Conservation (phyloP, 2,797 vertebrate species). For the Rhincodon typus region DNA sequence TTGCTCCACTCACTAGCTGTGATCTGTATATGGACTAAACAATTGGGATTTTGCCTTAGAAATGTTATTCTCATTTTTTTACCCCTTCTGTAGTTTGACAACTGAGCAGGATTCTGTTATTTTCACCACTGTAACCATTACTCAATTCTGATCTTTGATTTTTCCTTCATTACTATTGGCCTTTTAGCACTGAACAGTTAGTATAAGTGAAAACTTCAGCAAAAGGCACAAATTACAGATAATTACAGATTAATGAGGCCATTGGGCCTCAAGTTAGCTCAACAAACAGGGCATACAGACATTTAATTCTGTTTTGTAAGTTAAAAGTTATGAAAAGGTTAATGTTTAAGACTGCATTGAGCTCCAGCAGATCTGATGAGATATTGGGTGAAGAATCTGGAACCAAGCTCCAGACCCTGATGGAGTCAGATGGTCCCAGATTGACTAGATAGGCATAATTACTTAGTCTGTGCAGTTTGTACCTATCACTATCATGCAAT, state of each 20-base stretch:
- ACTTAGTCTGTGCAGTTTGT: too few relatives aligned
- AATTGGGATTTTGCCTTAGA: neutral
- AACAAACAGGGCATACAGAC: neutral
- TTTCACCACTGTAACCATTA: neutral
- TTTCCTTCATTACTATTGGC: neutral
- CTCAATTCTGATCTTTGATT: neutral
- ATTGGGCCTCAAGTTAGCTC: neutral
- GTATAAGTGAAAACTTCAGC: neutral
- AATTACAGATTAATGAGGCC: neutral
- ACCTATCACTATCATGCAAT: too few relatives aligned
- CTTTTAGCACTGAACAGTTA: neutral
- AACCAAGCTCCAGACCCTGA: too few relatives aligned
- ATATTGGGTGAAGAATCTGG: too few relatives aligned
- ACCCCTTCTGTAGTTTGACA: neutral
- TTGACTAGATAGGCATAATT: too few relatives aligned
- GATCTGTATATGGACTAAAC: neutral
- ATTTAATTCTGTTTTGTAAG: neutral
- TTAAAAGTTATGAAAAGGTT: too few relatives aligned
- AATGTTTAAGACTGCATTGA: too few relatives aligned
- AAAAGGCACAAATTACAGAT: neutral
- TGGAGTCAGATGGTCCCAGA: too few relatives aligned
- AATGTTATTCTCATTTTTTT: neutral
- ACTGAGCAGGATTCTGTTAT: neutral
- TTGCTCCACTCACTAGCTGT: neutral
- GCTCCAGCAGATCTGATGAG: too few relatives aligned